These are phyloP conservation scores for Genyomyrus donnyi DNA, from an alignment of 2,113 vertebrate genomes.

Conservation along the genomic window DNA sequence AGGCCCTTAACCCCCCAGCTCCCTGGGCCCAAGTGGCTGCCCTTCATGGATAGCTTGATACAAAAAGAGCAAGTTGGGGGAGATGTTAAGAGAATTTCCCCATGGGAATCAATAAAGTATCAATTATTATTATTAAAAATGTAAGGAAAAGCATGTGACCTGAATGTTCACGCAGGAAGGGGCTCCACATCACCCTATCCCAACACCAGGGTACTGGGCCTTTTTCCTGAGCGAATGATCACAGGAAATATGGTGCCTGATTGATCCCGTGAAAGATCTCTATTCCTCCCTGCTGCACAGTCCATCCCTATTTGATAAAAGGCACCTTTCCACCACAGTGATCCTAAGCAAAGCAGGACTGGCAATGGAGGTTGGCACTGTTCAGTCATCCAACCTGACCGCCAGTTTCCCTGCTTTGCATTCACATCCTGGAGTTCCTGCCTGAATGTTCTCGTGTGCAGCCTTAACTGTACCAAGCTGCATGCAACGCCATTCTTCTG, in stretches of 20 bases:
- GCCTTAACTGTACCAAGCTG: background rate
- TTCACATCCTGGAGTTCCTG: background rate
- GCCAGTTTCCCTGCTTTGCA: background rate
- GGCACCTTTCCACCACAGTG: background rate
- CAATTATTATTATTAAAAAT: background rate
- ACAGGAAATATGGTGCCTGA: background rate
- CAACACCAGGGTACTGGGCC: background rate
- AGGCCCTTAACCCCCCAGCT: too few relatives aligned
- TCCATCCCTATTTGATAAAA: background rate
- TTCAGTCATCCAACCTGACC: background rate
- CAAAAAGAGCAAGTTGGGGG: too few relatives aligned
- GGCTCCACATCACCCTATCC: background rate
- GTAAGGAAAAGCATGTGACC: background rate
- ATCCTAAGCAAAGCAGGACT: background rate
- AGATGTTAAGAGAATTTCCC: too few relatives aligned
- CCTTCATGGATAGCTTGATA: too few relatives aligned
- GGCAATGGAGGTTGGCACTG: background rate
- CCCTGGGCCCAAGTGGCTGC: too few relatives aligned
- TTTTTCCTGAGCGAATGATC: background rate
- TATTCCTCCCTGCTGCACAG: background rate
- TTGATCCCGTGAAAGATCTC: background rate
- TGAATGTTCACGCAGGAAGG: background rate
- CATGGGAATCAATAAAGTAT: background rate
- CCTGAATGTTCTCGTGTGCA: background rate
- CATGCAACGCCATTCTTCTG: background rate